Base-by-base conservation (phyloP, 2,113 vertebrate genomes). In the Parus major region DNA sequence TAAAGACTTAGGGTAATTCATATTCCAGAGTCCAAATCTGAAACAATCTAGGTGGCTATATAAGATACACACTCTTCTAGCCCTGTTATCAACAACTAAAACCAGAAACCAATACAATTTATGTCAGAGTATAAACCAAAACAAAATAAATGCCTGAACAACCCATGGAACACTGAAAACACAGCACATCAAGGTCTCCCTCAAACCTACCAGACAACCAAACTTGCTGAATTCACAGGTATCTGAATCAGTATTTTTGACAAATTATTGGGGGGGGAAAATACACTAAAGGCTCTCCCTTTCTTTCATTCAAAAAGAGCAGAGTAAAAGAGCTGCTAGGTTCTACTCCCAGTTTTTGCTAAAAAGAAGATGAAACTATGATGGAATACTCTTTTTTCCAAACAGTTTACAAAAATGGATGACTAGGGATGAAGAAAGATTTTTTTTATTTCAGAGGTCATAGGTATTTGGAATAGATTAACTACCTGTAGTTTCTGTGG, bases 401-500 rank as follows among this genome's bases (percentile, higher is more conserved):
- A 86, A 85, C 17, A 44, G 14, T 60, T 80, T 35, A 88, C 17
- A 79, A 59, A 59, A 47, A 42, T 7, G 35, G 29, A 63, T 55
- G 20, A 49, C 16, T 22, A 25, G 1, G 8, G 19, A 57, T 53
- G 18, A 81, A 65, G 18, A 85, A 77, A 44, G 12, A 41, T 27
- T 56, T 53, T 57, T 57, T 61, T 81, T 47, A 53, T 92, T 73
- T 71, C 59, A 64, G 5, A 13, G 15, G 3, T 22, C 20, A 76
- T 5, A 66, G 8, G 64, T 28, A 39, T 60, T 92, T 12, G 3
- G 15, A 82, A 92, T 33, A 82, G 15, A 85, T 83, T 88, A 66
- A n/a, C 23, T 94, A 97, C 96, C 96, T 98, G 91, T 22, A 96
- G 49, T 35, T 97, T 95, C 68, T 97, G 86, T 75, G 95, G 88